A percentile compares a stretch with the other conserved stretches of the same genome.
phyloP scores from a whole-genome alignment of 2,888 invertebrate species.

The Parnassius apollo region DNA sequence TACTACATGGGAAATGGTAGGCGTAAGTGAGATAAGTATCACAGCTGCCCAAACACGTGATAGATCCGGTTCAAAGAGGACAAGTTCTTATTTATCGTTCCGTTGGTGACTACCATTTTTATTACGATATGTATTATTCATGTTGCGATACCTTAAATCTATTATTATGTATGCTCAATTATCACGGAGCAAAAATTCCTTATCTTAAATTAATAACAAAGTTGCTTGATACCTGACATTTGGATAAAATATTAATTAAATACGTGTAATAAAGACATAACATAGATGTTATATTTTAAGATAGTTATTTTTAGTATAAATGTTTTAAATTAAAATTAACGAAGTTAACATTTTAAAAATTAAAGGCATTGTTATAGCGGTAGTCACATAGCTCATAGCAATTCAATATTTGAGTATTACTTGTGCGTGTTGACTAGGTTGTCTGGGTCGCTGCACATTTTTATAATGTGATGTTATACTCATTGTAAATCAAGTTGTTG shows the following conservation, averaged over 20 bases:
- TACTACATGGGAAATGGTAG: constrained; percentile 9
- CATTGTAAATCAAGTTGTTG: constrained; percentile 1
- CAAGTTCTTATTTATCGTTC: constrained; percentile 54
- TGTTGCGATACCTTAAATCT: constrained; percentile 24
- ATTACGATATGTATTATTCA: constrained; percentile 38
- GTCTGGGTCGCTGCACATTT: constrained; percentile 24
- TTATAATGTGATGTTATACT: constrained; percentile 16
- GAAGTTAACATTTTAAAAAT: not conserved
- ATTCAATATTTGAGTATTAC: constrained; percentile 26
- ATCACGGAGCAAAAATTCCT: not conserved
- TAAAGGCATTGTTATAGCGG: constrained; percentile 12
- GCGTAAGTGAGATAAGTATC: constrained; percentile 18
- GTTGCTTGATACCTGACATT: not conserved
- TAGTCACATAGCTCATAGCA: constrained; percentile 18
- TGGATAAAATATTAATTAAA: no score
- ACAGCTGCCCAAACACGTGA: constrained; percentile 43
- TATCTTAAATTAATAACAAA: not conserved
- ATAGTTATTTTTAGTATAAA: no score
- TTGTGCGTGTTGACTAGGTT: constrained; percentile 21
- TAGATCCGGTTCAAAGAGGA: constrained; percentile 72
- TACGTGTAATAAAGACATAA: no score
- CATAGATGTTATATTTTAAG: no score
- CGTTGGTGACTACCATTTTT: constrained; percentile 41
- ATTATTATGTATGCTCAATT: not conserved
- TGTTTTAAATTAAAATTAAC: no score